Conservation (phyloP, 1,140 invertebrate genomes). For the Teleopsis dalmanni region DNA sequence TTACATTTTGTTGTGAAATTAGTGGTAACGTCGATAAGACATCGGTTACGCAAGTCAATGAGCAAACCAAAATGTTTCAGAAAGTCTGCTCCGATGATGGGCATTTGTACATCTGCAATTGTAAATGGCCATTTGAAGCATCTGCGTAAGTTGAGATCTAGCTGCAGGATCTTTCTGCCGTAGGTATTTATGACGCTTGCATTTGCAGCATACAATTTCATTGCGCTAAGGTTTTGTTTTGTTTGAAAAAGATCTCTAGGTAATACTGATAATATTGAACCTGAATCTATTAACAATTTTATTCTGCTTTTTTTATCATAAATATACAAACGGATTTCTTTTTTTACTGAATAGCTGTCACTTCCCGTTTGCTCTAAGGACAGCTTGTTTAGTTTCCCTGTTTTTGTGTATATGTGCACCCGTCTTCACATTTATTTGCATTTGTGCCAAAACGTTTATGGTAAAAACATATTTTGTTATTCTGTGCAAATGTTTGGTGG, state of each 20-base stretch:
- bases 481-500: too few relatives aligned
- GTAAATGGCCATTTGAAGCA: neutral
- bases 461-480: too few relatives aligned
- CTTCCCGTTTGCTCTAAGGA: conserved; percentile 1
- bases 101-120: neutral
- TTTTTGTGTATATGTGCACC: too few relatives aligned
- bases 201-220: neutral
- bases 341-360: too few relatives aligned
- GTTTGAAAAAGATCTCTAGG: neutral
- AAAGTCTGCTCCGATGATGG: conserved; percentile 3
- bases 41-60: neutral
- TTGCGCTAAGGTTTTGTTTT: neutral
- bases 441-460: too few relatives aligned
- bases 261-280: neutral
- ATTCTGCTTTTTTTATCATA: too few relatives aligned
- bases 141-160: neutral
- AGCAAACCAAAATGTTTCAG: neutral
- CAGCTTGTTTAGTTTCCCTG: conserved; percentile 2
- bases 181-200: neutral
- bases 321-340: too few relatives aligned
- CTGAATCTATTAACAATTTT: conserved; percentile 3
- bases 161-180: neutral
- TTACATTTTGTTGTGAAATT: too few relatives aligned
- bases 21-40: neutral
- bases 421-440: too few relatives aligned